Conservation (phyloP, 2,888 invertebrate species). For the Pterostichus niger region DNA sequence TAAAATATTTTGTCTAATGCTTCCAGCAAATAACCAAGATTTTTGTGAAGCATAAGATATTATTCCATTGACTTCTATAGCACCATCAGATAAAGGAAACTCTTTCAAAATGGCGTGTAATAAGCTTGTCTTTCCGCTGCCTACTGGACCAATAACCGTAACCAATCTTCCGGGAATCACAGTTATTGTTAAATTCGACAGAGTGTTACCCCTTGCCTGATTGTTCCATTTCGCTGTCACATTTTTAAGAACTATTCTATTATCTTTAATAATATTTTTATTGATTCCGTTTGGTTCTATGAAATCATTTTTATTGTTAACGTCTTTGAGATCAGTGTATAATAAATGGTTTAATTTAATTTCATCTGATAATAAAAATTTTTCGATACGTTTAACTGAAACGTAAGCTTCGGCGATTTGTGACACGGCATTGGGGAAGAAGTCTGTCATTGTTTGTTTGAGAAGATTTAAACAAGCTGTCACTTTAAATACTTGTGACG, state of each 20-base stretch:
- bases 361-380: constrained; percentile 82
- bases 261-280: constrained; percentile 70
- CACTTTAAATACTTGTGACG: constrained; percentile 86
- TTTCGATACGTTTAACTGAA: constrained; percentile 81
- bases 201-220: constrained; percentile 77
- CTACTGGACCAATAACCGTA: constrained; percentile 86
- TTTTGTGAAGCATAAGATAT: constrained; percentile 90
- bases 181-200: constrained; percentile 77
- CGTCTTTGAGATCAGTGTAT: constrained; percentile 1
- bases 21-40: constrained; percentile 89
- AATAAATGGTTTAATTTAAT: constrained; percentile 72
- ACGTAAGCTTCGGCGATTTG: constrained; percentile 82
- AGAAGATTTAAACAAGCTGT: constrained; percentile 87
- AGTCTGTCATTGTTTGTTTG: constrained; percentile 86
- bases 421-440: constrained; percentile 85
- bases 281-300: constrained; percentile 76
- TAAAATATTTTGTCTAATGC: constrained; percentile 85
- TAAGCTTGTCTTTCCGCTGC: constrained; percentile 83
- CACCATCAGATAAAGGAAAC: constrained; percentile 82
- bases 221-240: constrained; percentile 79
- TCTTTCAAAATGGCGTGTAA: constrained; percentile 86
- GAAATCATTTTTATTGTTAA: constrained; percentile 2
- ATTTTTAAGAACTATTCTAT: constrained; percentile 75
- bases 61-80: constrained; percentile 80
- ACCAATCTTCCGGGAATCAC: constrained; percentile 78